Base-by-base conservation (phyloP, 2,113 vertebrate genomes). In the Athene noctua region DNA sequence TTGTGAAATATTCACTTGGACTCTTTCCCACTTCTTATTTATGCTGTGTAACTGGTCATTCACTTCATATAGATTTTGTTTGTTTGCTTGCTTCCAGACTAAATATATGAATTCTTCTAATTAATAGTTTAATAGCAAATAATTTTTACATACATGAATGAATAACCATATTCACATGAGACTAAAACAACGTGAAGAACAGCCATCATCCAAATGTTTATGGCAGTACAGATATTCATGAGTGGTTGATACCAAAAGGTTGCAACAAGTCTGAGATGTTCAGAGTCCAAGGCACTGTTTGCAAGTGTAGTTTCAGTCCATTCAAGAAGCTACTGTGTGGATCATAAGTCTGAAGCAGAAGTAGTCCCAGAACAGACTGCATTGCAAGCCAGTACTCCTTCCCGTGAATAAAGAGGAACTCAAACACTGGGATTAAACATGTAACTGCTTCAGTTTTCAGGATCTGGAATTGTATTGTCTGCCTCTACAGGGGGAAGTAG, bases 1-100 rank as follows among this genome's bases (percentile, higher is more conserved):
- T 85, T 74, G 29, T 68, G 47, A 93, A 96, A 74, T 89, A 67
- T 58, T 92, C 78, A 84, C 66, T 86, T 77, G 78, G 73, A 80
- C 9, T 57, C 72, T 84, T 94, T 72, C 29, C 65, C 47, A 20
- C 44, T 80, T 92, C 30, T 81, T 89, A 89, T 58, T 93, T 94
- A 80, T 66, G 46, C 75, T 61, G 23, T 55, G 22, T 80, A 92
- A 73, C 44, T 46, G 16, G 30, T 68, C 55, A 68, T 55, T 83
- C 68, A 78, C 5, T 4, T 62, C 40, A 86, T 29, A 54, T 0
- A 63, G 10, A 15, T 15, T 25, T 32, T 22, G 26, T 36, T 19
- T 14, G 11, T 13, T 18, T 29, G 63, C 68, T 88, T 30, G 5
- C 44, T 80, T 86, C 51, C 32, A 67, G n/a, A 6, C 7, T 73